Percentiles rank a stretch among this genome's conserved stretches.
Evolutionary conservation across 2,113 vertebrate species (phyloP).

Genomic region (Aviceda subcristata): DNA sequence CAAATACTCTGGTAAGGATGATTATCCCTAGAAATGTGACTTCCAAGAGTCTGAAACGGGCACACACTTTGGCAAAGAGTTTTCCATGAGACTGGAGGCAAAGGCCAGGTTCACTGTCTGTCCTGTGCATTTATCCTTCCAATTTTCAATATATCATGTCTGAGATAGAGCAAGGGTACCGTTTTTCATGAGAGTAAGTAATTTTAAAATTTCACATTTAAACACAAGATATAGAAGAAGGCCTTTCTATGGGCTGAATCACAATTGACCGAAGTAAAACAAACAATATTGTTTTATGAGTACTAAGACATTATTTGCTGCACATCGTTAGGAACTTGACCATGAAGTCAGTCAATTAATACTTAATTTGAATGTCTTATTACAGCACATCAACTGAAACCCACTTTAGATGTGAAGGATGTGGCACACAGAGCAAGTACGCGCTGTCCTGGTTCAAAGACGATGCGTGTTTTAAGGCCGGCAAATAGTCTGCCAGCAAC

Average conservation of each 20-base stretch:
- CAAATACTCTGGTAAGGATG: neutral
- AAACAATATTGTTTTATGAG: neutral
- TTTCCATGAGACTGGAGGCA: neutral
- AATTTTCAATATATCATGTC: neutral
- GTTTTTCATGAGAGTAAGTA: neutral
- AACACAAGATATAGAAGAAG: neutral
- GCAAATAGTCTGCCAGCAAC: neutral
- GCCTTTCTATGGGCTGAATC: neutral
- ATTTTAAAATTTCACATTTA: neutral
- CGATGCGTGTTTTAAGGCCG: accelerated
- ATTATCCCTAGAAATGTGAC: neutral
- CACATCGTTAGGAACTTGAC: neutral
- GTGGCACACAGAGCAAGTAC: neutral
- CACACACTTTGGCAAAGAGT: neutral
- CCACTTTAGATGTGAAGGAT: neutral
- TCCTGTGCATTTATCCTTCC: neutral
- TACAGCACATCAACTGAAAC: neutral
- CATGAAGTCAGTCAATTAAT: neutral
- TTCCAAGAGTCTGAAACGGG: neutral
- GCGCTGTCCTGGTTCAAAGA: neutral
- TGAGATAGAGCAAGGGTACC: neutral
- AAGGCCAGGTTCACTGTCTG: neutral
- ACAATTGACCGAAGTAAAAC: neutral
- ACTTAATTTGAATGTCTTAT: neutral
- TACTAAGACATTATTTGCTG: neutral